Evolutionary conservation across 1,140 invertebrate species (phyloP).

Genomic region (Neodiprion virginianus): DNA sequence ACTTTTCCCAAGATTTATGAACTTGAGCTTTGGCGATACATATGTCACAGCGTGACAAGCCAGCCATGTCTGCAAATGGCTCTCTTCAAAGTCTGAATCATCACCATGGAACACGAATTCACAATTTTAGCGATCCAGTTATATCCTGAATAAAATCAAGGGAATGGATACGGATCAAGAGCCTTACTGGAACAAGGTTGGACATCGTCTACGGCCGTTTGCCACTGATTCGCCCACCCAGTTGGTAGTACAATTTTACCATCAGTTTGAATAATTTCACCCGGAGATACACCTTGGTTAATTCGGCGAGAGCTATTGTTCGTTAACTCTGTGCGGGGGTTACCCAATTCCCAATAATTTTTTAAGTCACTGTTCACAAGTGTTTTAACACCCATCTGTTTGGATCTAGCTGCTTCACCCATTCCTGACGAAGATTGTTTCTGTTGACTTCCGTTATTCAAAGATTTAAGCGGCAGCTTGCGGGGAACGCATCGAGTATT

Average conservation of each 20-base stretch:
- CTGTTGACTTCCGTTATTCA: not conserved
- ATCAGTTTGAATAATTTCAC: slow-evolving; percentile 16
- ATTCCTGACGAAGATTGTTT: not conserved
- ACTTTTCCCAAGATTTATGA: not conserved
- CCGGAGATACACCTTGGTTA: slow-evolving; percentile 29
- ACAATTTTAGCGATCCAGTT: too few relatives aligned
- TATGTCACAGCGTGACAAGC: not conserved
- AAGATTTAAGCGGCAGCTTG: not conserved
- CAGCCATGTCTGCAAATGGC: too few relatives aligned
- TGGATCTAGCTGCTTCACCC: not conserved
- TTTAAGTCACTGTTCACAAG: slow-evolving; percentile 39
- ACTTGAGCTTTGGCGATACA: not conserved
- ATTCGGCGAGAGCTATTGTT: slow-evolving; percentile 50
- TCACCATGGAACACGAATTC: too few relatives aligned
- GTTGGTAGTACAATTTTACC: slow-evolving; percentile 40
- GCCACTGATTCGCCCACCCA: slow-evolving; percentile 51
- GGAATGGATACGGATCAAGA: slow-evolving; percentile 59
- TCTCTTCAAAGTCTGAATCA: too few relatives aligned
- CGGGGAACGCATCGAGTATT: not conserved
- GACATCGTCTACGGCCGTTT: slow-evolving; percentile 61
- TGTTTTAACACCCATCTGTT: slow-evolving; percentile 1
- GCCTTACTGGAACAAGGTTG: slow-evolving; percentile 68
- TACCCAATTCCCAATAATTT: slow-evolving; percentile 40
- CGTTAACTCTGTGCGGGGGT: slow-evolving; percentile 41
- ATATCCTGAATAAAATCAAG: slow-evolving; percentile 36